Evolutionary conservation across 2,113 vertebrate species (phyloP), one percentile per base, ranked within the genome.

Genomic region (Crotalus tigris): DNA sequence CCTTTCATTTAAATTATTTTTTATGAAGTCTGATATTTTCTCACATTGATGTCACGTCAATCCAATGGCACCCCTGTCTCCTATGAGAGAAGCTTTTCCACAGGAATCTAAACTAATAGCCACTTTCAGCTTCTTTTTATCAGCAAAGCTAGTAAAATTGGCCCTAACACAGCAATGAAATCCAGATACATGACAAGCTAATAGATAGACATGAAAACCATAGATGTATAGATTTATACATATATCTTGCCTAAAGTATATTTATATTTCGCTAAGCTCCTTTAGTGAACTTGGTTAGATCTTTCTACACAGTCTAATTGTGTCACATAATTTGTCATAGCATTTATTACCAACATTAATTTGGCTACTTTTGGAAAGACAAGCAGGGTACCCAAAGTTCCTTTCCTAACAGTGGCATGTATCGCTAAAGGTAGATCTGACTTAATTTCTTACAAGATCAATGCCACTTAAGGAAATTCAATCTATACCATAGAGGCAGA

Each of bases 401-500:
- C 2, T 90, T 92, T 91, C 44, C 59, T 26, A 94, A 23, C 53
- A 81, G 55, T 23, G 0, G 7, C 0, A 21, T 91, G 58, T 39
- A 69, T 17, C 93, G 39, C 69, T 91, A 87, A 54, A 26, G 88
- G 53, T n/a, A 5, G 29, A 81, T 95, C 81, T 91, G n/a, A 23
- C 33, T 39, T 3, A 89, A 46, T 26, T 90, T 53, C 91, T 57
- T 87, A 46, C 81, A 91, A 92, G 92, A 86, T 19, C 59, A 91
- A 11, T 89, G 55, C 91, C 1, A 58, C 51, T 93, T 87, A 87
- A 93, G 49, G 19, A 96, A 94, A 94, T 55, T 92, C n/a, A 86
- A 93, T 61, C 59, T 64, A 54, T 87, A 19, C 3, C 87, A 44
- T 21, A 64, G 90, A 92, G 54, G 53, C 4, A 94, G 64, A 88